These are phyloP conservation scores for Pristionchus pacificus DNA, from an alignment of 1,140 invertebrate genomes.

Conservation along the genomic window DNA sequence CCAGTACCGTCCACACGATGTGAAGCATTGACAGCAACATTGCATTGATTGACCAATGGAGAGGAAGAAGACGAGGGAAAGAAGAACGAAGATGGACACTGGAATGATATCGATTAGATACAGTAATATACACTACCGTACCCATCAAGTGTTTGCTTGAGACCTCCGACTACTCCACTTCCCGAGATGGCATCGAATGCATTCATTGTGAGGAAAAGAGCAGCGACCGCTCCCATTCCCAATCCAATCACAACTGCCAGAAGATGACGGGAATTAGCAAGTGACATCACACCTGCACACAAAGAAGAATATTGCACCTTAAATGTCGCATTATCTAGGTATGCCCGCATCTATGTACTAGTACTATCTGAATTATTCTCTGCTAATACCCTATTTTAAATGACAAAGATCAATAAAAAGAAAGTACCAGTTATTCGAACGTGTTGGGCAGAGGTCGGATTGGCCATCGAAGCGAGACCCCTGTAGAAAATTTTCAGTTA, in stretches of 20 bases:
- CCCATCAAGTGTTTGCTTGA: not conserved
- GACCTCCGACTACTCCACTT: slow-evolving; percentile 15
- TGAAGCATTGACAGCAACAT: slow-evolving; percentile 19
- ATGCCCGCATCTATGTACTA: not conserved
- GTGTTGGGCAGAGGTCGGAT: not conserved
- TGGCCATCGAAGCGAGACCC: not conserved
- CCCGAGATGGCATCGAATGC: slow-evolving; percentile 26
- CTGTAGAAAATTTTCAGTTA: too few relatives aligned
- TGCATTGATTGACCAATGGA: slow-evolving; percentile 13
- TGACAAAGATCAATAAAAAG: not conserved
- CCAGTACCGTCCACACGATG: slow-evolving; percentile 29
- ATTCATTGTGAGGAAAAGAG: slow-evolving; percentile 33
- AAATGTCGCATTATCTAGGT: slow-evolving; percentile 18
- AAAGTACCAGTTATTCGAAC: not conserved
- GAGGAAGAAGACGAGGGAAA: slow-evolving; percentile 12
- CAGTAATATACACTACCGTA: slow-evolving; percentile 2
- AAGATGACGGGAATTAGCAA: slow-evolving; percentile 28
- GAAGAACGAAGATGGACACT: not conserved
- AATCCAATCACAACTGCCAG: slow-evolving; percentile 12
- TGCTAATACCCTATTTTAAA: not conserved
- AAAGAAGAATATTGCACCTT: slow-evolving; percentile 6
- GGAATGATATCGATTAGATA: not conserved
- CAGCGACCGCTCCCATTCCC: not conserved
- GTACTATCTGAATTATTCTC: slow-evolving; percentile 5
- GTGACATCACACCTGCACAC: slow-evolving; percentile 12